phyloP scores from a whole-genome alignment of 2,797 vertebrate species.

The Poeciliopsis paucimaculata region DNA sequence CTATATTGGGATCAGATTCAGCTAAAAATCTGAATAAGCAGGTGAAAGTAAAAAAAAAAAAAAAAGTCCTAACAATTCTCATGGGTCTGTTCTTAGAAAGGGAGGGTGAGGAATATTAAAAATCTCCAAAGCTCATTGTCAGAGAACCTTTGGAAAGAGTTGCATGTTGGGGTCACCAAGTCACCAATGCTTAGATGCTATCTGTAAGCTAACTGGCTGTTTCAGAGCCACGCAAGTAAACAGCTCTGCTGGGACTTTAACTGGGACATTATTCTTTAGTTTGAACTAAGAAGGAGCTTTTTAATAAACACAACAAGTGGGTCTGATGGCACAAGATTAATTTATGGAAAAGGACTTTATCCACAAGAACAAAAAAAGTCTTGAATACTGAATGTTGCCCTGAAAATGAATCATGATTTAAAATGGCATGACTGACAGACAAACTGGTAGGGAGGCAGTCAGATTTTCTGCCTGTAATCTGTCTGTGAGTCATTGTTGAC shows the following conservation, averaged over 20 bases:
- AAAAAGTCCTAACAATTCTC: not conserved
- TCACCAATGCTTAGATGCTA: not conserved
- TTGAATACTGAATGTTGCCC: no score
- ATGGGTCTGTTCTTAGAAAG: not conserved
- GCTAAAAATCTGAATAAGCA: not conserved
- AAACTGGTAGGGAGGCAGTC: not conserved
- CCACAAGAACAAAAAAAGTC: not conserved
- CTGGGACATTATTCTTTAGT: not conserved
- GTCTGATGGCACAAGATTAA: not conserved
- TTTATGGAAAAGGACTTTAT: not conserved
- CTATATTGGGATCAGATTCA: not conserved
- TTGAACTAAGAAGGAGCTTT: not conserved
- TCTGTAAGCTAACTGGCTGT: not conserved
- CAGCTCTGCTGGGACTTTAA: not conserved
- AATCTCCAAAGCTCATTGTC: not conserved
- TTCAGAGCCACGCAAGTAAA: not conserved
- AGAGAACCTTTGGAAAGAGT: not conserved
- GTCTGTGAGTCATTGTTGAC: conserved; percentile 5
- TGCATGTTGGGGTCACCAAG: not conserved
- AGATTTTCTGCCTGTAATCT: conserved; percentile 4
- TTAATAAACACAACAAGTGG: not conserved
- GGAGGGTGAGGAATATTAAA: not conserved
- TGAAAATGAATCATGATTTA: not conserved
- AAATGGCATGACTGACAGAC: not conserved
- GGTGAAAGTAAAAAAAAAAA: not conserved